These are phyloP conservation scores for Exephanes ischioxanthus DNA, from an alignment of 2,888 invertebrate genomes.

Conservation along the genomic window DNA sequence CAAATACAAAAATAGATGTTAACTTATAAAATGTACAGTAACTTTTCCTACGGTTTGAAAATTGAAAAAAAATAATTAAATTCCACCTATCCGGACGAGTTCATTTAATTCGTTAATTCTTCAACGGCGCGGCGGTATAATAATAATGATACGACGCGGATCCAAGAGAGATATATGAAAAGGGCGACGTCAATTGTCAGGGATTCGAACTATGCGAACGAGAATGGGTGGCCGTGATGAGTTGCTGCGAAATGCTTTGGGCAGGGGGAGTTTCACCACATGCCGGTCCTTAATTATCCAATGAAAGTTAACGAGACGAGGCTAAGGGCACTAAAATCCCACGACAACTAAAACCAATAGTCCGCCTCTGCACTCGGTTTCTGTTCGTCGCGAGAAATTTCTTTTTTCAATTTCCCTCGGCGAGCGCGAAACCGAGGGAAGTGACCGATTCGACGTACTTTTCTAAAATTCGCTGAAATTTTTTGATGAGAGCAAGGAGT, in stretches of 20 bases:
- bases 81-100: too few relatives aligned
- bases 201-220: conserved; percentile 65
- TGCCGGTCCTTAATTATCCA: conserved; percentile 67
- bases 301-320: conserved; percentile 66
- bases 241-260: conserved; percentile 7
- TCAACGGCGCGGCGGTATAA: too few relatives aligned
- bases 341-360: conserved; percentile 57
- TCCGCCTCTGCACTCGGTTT: background rate
- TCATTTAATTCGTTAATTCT: too few relatives aligned
- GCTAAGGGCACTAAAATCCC: conserved; percentile 67
- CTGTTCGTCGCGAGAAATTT: background rate
- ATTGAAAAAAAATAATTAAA: too few relatives aligned
- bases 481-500: too few relatives aligned
- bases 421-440: too few relatives aligned
- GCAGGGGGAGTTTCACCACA: conserved; percentile 53
- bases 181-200: conserved; percentile 63
- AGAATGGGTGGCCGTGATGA: conserved; percentile 39
- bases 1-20: too few relatives aligned
- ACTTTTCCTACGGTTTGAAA: too few relatives aligned
- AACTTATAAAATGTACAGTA: too few relatives aligned
- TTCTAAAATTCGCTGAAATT: too few relatives aligned
- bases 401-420: background rate
- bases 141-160: background rate
- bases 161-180: conserved; percentile 22
- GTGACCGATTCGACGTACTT: too few relatives aligned